Base-by-base conservation (phyloP, 2,113 vertebrate species). In the Progne subis region DNA sequence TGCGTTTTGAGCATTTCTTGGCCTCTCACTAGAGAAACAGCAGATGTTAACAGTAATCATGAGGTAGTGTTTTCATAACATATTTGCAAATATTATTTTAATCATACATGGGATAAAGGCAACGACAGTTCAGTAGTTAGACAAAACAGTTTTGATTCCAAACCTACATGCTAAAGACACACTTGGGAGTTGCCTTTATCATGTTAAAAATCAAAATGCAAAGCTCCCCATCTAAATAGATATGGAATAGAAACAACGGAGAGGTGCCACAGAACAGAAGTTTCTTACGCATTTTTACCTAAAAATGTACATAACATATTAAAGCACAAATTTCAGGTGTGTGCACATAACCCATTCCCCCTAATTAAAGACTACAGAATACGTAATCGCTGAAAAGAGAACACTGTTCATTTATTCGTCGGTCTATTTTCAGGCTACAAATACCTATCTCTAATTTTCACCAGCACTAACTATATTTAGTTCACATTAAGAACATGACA, bases 1-100 rank as follows among this genome's bases (percentile, higher is more conserved):
- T 80, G 70, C 29, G 82, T 95, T 94, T 56, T 65, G 41, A 90
- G 47, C 32, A 67, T 60, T 69, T 93, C 61, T 90, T 88, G 75
- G 83, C 39, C 57, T 74, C 50, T 80, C 59, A 34, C 31, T 82
- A 90, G 41, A 84, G 52, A 72, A 70, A 67, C 20, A 86, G 46
- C 53, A 72, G 28, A 49, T 69, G 55, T 59, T 87, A 91, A 2
- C 11, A 81, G 37, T 24, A 85, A 94, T 23, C 67, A 56, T 9
- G 18, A 65, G 49, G 60, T 4, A 28, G 31, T 80, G 60, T 68
- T 94, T 81, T 76, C 56, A 84, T 87, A 88, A 52, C 0, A 0
- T 18, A 74, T 37, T 69, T 76, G 44, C 28, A 88, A 91, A 59
- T 63, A 41, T 14, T 61, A 7, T 57, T 89, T 88, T 65, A 55